Conservation (phyloP, 1,140 invertebrate species). For the Colletes latitarsis region DNA sequence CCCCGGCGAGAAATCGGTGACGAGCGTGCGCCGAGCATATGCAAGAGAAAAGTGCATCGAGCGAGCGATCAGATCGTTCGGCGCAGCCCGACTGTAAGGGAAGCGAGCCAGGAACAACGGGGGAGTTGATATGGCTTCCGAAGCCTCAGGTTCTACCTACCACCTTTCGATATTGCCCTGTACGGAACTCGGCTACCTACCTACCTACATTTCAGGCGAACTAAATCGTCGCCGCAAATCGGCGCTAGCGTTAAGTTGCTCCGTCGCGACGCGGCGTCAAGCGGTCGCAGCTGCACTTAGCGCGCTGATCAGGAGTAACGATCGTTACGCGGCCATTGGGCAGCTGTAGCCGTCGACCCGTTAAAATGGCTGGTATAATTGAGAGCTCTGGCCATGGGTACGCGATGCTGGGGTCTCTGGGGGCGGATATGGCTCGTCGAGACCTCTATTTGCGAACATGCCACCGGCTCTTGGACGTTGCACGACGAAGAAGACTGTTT, state of each 20-base stretch:
- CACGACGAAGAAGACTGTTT: not conserved
- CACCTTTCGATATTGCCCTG: slow-evolving; percentile 37
- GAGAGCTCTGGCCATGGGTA: not conserved
- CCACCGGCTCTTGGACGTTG: too few species aligned
- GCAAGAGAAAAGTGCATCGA: slow-evolving; percentile 55
- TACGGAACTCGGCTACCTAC: slow-evolving; percentile 55
- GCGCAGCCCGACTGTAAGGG: slow-evolving; percentile 54
- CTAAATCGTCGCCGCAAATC: slow-evolving; percentile 72
- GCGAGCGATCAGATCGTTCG: slow-evolving; percentile 67
- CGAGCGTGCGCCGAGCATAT: slow-evolving; percentile 32
- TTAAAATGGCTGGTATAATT: slow-evolving; percentile 42
- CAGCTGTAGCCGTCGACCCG: slow-evolving; percentile 27
- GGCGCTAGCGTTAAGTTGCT: slow-evolving; percentile 48
- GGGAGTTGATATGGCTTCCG: slow-evolving; percentile 75
- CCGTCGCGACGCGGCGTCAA: slow-evolving; percentile 22
- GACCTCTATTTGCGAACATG: not conserved
- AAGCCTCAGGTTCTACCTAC: slow-evolving; percentile 68
- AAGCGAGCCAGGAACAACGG: slow-evolving; percentile 67
- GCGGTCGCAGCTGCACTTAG: slow-evolving; percentile 45
- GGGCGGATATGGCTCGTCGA: not conserved
- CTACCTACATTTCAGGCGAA: slow-evolving; percentile 69
- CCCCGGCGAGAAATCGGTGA: slow-evolving; percentile 2
- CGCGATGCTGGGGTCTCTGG: not conserved
- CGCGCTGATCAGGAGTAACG: slow-evolving; percentile 51
- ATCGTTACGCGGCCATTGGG: slow-evolving; percentile 27